Base-by-base conservation (phyloP, 2,888 invertebrate genomes). In the Caenorhabditis sulstoni region DNA sequence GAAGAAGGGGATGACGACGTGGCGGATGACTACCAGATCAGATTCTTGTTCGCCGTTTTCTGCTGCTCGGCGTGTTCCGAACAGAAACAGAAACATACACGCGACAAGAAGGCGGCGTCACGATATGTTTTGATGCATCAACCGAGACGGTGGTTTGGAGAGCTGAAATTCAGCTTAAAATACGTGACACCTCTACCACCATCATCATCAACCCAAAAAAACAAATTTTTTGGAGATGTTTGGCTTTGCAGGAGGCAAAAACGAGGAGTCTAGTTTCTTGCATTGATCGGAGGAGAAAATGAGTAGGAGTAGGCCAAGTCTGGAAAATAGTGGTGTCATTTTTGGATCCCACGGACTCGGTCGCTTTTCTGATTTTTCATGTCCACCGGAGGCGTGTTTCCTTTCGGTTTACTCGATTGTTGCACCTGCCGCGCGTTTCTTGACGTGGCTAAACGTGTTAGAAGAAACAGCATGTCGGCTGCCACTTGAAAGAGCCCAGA, bases 101-200 rank as follows among this genome's bases (percentile, higher is more conserved):
- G 52, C 52, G 52, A 52, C 23, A 44, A 5, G 44, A 23, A n/a
- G 47, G 47, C 47, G 23, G 29, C 52, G 44, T 68, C 41, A 61
- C 58, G 29, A 35, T 35, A 58, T 68, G 50, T 68, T 61, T 59
- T 68, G 11, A 35, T 52, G 59, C 50, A 37, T 22, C 49, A 12
- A 29, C 29, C 29, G 35, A 9, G 18, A 29, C 8, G 49, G 29
- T 29, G 52, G 22, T 22, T 11, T 23, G 9, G 50, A 52, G 53
- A 29, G 29, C 29, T 29, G 29, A 29, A 29, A 5, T 3, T 37
- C 35, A 53, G 53, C 52, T 52, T 52, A 29, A 14, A 52, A 52
- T 52, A 23, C 20, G 29, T 47, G 11, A 52, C 52, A 52, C 29
- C 29, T 5, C 29, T 29, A 29, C 29, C 29, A 29, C 7, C 29